Evolutionary conservation across 2,113 vertebrate species (phyloP).

Genomic region (Peromyscus polionotus): DNA sequence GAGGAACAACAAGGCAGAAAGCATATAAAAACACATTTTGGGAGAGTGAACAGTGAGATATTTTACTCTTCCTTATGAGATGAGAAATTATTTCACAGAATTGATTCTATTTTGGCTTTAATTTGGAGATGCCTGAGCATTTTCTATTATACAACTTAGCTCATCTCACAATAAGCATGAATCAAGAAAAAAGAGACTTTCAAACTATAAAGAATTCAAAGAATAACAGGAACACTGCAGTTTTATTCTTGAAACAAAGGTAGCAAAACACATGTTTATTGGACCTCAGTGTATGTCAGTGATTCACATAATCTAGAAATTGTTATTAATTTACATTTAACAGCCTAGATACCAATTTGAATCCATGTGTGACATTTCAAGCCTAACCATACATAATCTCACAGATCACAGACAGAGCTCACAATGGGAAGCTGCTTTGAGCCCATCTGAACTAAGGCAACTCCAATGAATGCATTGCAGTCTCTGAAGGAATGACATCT

Average conservation of each 20-base stretch:
- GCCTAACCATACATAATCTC: fast-evolving
- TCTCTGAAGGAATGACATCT: background rate
- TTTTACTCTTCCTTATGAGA: background rate
- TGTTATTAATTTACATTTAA: background rate
- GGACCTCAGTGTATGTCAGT: fast-evolving
- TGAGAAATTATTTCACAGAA: background rate
- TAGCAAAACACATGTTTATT: background rate
- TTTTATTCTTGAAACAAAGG: background rate
- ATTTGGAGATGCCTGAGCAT: background rate
- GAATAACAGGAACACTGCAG: background rate
- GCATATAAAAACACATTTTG: background rate
- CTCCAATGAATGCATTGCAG: fast-evolving
- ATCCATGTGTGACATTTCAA: background rate
- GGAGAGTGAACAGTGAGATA: background rate
- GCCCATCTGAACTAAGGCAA: fast-evolving
- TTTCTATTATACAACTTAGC: background rate
- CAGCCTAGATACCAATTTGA: background rate
- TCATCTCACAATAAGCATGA: background rate
- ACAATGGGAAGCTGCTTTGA: fast-evolving
- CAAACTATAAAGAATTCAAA: background rate
- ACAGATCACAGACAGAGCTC: fast-evolving
- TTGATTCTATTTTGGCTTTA: background rate
- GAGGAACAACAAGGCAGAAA: background rate
- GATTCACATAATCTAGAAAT: background rate
- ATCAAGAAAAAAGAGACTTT: background rate